Evolutionary conservation across 2,113 vertebrate genomes (phyloP).

Genomic region (Leptobrachium leishanense): DNA sequence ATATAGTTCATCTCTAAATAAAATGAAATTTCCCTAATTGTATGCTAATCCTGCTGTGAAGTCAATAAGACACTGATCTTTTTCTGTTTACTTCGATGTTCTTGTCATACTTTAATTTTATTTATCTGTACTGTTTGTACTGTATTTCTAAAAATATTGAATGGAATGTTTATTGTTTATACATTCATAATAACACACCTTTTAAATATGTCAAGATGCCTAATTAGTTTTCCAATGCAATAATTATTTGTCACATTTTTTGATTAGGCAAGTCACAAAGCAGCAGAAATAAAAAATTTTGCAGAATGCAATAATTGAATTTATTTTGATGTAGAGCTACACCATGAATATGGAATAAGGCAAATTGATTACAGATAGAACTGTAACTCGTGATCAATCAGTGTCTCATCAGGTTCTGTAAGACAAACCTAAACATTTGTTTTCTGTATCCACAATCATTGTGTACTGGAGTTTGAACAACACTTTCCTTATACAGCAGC

Average conservation of each 20-base stretch:
- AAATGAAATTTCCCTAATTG: no score
- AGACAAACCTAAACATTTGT: no score
- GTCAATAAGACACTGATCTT: constrained; percentile 3
- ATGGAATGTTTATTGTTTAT: constrained; percentile 25
- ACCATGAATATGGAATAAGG: background rate
- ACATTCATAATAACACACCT: constrained; percentile 27
- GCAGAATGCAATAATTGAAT: background rate
- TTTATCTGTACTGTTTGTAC: constrained; percentile 35
- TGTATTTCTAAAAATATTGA: constrained; percentile 29
- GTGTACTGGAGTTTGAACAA: no score
- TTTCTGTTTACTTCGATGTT: constrained; percentile 30
- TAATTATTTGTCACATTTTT: constrained; percentile 41
- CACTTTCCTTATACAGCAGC: no score
- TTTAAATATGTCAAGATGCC: constrained; percentile 37
- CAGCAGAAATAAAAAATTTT: constrained; percentile 4
- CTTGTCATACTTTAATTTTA: constrained; percentile 36
- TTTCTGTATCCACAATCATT: no score
- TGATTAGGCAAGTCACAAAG: constrained; percentile 32
- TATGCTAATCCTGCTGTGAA: constrained; percentile 10
- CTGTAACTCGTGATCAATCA: no score
- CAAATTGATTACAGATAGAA: no score
- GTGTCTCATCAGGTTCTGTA: no score
- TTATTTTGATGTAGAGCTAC: background rate
- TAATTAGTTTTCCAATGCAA: constrained; percentile 35
- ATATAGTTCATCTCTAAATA: no score